Percentiles rank a stretch among this genome's conserved stretches.
phyloP scores from a whole-genome alignment of 2,113 vertebrate genomes.

The Argyrosomus japonicus region DNA sequence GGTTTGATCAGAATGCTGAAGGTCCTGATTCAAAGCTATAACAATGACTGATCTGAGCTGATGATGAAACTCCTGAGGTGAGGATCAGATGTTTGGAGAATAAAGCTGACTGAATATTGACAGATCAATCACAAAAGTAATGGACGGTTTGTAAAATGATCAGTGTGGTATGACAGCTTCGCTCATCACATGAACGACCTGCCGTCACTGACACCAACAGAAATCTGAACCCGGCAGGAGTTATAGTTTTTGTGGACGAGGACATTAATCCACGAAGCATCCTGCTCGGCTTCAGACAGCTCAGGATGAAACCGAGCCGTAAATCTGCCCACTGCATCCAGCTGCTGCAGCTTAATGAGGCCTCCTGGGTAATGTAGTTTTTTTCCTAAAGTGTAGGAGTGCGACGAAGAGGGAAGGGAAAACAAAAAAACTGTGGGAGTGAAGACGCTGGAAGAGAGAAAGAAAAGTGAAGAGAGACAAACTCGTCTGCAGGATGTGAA shows the following conservation, averaged over 20 bases:
- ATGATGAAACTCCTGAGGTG: too few species aligned
- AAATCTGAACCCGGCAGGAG: neutral
- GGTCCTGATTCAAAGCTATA: too few species aligned
- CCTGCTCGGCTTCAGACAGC: conserved; percentile 6
- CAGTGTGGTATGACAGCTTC: too few species aligned
- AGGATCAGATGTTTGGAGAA: too few species aligned
- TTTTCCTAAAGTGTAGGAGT: neutral
- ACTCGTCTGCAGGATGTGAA: neutral
- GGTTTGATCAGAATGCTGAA: too few species aligned
- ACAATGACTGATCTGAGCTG: too few species aligned
- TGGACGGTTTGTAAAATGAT: too few species aligned
- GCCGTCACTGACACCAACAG: neutral
- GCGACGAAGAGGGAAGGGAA: neutral
- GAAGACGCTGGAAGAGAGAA: neutral
- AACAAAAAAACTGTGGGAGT: conserved; percentile 17
- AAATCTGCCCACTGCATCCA: conserved; percentile 45
- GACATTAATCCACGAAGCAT: neutral
- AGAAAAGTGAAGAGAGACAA: neutral
- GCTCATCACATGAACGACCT: neutral
- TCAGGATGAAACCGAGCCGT: conserved; percentile 1
- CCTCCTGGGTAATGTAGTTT: conserved; percentile 59
- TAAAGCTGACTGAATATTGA: too few species aligned
- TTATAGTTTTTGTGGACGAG: neutral
- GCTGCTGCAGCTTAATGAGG: conserved; percentile 62
- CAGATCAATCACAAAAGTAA: too few species aligned